phyloP scores from a whole-genome alignment of 2,797 vertebrate species.

The Petrocephalus sullivani region DNA sequence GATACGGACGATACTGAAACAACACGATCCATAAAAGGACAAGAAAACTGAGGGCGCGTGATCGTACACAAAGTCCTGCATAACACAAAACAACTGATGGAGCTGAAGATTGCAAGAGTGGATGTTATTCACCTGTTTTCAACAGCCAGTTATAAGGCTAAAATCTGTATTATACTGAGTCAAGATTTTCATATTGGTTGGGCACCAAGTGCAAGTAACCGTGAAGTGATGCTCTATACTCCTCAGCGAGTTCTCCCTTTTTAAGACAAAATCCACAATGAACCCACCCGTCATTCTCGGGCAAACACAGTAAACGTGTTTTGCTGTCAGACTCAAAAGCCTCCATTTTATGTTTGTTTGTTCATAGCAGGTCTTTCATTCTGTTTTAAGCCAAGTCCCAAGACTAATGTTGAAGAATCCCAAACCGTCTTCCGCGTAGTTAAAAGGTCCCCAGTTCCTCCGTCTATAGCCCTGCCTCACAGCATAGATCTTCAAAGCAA shows the following conservation, averaged over 20 bases:
- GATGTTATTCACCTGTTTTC: not conserved
- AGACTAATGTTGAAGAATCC: slow-evolving; percentile 16
- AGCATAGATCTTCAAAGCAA: slow-evolving; percentile 50
- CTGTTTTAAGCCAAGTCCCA: slow-evolving; percentile 28
- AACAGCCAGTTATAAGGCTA: not conserved
- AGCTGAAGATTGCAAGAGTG: not conserved
- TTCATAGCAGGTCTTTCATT: slow-evolving; percentile 22
- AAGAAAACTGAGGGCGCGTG: not conserved
- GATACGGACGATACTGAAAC: not conserved
- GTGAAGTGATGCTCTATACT: not conserved
- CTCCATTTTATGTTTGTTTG: not conserved
- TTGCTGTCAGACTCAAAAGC: not conserved
- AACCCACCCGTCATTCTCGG: not conserved
- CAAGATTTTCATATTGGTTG: not conserved
- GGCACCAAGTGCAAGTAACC: not conserved
- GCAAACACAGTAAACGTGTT: not conserved
- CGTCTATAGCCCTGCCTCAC: slow-evolving; percentile 41
- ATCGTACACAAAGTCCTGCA: not conserved
- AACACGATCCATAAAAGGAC: not conserved
- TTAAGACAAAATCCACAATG: not conserved
- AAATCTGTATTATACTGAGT: not conserved
- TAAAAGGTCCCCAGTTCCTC: slow-evolving; percentile 39
- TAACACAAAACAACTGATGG: not conserved
- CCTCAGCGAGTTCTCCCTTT: not conserved
- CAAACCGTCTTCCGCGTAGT: slow-evolving; percentile 38